Evolutionary conservation across 2,888 invertebrate genomes (phyloP).

Genomic region (Eledona agricola): DNA sequence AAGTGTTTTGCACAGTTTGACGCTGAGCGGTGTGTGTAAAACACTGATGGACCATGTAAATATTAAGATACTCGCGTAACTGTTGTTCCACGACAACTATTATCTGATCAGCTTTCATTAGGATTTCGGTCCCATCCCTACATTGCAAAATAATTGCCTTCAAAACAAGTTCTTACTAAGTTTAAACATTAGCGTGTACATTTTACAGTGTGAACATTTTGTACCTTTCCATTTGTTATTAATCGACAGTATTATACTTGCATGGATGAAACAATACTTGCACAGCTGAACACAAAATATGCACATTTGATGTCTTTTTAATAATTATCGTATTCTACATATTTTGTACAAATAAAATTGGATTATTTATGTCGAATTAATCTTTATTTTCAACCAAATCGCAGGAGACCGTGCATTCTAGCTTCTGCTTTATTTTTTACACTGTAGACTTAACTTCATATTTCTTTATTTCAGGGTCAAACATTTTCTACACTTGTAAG

Average conservation of each 20-base stretch:
- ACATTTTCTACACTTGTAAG: too few species aligned
- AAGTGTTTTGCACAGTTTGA: conserved; percentile 17
- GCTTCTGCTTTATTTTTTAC: too few species aligned
- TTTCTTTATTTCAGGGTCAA: too few species aligned
- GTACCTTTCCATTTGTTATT: conserved; percentile 48
- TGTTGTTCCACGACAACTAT: too few species aligned
- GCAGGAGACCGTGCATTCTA: too few species aligned
- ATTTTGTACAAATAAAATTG: conserved; percentile 55
- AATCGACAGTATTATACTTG: conserved; percentile 35
- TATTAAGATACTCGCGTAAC: conserved; percentile 31
- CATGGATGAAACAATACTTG: conserved; percentile 46
- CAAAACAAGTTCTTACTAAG: conserved; percentile 38
- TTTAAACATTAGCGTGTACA: conserved; percentile 36
- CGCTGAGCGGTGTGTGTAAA: conserved; percentile 2
- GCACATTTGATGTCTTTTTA: conserved; percentile 51
- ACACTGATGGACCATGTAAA: conserved; percentile 41
- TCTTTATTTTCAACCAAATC: background rate
- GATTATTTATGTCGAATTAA: conserved; percentile 34
- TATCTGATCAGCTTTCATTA: conserved; percentile 24
- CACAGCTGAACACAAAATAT: conserved; percentile 56
- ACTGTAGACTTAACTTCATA: too few species aligned
- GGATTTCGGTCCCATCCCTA: conserved; percentile 38
- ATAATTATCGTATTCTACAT: conserved; percentile 49
- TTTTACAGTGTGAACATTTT: conserved; percentile 46
- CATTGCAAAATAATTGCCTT: conserved; percentile 42